Base-by-base conservation (phyloP, 2,888 invertebrate species). In the Macrostomum cliftonense region DNA sequence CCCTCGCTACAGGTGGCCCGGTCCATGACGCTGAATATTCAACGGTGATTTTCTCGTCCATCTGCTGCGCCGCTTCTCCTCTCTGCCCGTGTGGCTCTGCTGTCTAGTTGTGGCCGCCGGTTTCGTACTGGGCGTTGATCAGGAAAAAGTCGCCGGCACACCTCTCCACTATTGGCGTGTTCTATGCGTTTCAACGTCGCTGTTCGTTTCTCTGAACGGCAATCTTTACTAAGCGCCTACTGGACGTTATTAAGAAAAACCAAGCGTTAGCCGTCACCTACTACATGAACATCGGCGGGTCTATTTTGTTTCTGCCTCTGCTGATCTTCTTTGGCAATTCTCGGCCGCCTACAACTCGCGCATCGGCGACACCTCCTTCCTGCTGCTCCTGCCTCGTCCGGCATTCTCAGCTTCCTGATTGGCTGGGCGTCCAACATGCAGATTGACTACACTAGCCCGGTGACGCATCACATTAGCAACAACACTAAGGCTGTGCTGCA, bases 401-500 rank as follows among this genome's bases (percentile, higher is more conserved):
- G 68, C 1, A 47, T 59, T 7, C 52, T 68, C 5, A 62, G 64
- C 49, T 53, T 64, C 14, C 53, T 59, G 1, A 63, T 68, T 28
- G 65, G 64, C 1, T 65, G 66, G 65, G 62, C 63, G 11, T 64
- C 66, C 53, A 63, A 63, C 16, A 49, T 65, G 17, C 68, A 68
- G 56, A 67, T 69, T 17, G 61, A 65, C 45, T 59, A 64, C 40
- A 69, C 69, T 0, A 68, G 68, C 1, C 68, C 69, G 0, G 57
- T 66, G 5, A 63, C 67, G 0, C 69, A 68, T 53, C 64, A 68
- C 53, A 60, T 69, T 40, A 67, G 66, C 53, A 64, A 65, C 47
- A 68, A 65, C 52, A 61, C 64, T 17, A 67, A 68, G 52, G 64
- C 69, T 1, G 61, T 68, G 2, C 50, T 63, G 37, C 68, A 68